A percentile compares a stretch with the other conserved stretches of the same genome.
These are phyloP conservation scores for Himalopsyche tibetana DNA, from an alignment of 2,888 invertebrate species.

Conservation along the genomic window DNA sequence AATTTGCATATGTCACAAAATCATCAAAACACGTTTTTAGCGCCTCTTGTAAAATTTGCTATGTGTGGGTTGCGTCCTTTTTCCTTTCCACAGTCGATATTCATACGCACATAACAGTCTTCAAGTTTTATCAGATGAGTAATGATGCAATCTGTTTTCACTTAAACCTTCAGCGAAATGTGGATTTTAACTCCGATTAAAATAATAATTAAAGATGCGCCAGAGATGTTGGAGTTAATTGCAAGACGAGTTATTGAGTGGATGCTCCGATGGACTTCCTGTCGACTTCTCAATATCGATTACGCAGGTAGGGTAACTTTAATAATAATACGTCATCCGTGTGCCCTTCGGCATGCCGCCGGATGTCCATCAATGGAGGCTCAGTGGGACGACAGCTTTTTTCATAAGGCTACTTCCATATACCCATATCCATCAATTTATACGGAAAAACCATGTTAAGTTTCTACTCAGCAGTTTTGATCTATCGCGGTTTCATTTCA, in stretches of 20 bases:
- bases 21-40: too few relatives aligned
- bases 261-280: not conserved
- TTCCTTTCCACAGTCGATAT: too few relatives aligned
- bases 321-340: constrained; percentile 19
- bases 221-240: not conserved
- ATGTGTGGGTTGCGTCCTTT: too few relatives aligned
- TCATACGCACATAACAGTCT: too few relatives aligned
- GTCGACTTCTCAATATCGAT: constrained; percentile 40
- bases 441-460: too few relatives aligned
- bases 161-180: not conserved
- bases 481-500: too few relatives aligned
- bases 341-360: constrained; percentile 27
- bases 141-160: constrained; percentile 6
- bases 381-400: constrained; percentile 32
- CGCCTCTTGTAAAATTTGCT: too few relatives aligned
- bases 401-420: not conserved
- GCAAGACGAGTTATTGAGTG: not conserved
- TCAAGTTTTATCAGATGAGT: not conserved
- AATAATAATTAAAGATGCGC: constrained; percentile 35
- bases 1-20: too few relatives aligned
- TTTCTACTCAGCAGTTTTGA: too few relatives aligned
- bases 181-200: constrained; percentile 8
- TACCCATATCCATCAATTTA: too few relatives aligned
- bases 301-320: constrained; percentile 11
- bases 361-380: constrained; percentile 11